phyloP scores from a whole-genome alignment of 2,888 invertebrate species.

The Eucriotettix oculatus region DNA sequence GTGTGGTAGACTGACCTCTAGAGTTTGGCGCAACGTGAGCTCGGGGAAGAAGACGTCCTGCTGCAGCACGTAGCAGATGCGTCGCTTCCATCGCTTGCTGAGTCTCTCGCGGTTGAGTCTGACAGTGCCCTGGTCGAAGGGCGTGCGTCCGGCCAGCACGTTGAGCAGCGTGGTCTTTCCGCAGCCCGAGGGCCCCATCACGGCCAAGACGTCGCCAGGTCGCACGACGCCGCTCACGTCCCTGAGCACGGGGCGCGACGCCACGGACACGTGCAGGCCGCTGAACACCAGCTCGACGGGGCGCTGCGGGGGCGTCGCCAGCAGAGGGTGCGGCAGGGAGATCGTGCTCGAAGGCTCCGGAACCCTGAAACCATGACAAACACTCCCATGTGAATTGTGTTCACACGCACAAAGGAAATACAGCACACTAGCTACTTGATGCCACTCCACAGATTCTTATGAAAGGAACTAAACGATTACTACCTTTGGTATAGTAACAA shows the following conservation, averaged over 20 bases:
- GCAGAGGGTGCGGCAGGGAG: slow-evolving; percentile 27
- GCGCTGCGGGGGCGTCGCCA: slow-evolving; percentile 34
- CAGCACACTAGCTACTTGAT: no score
- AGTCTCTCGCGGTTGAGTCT: slow-evolving; percentile 44
- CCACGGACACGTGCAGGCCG: slow-evolving; percentile 33
- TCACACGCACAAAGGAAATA: no score
- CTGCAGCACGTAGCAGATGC: slow-evolving; percentile 66
- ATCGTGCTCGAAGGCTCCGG: slow-evolving; percentile 4
- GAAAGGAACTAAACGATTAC: no score
- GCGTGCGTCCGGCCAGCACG: slow-evolving; percentile 52
- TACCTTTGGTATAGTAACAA: no score
- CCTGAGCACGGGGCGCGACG: slow-evolving; percentile 41
- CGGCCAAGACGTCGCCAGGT: slow-evolving; percentile 61
- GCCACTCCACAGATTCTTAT: no score
- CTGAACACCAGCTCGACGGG: slow-evolving; percentile 50
- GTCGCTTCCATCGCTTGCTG: slow-evolving; percentile 51
- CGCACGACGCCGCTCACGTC: slow-evolving; percentile 57
- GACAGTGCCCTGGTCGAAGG: slow-evolving; percentile 46
- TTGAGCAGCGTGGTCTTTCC: slow-evolving; percentile 68
- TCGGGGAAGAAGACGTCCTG: slow-evolving; percentile 69
- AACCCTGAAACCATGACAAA: background rate
- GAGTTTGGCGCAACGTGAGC: slow-evolving; percentile 57
- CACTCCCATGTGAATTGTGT: background rate
- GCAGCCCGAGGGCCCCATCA: slow-evolving; percentile 64
- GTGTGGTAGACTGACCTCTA: slow-evolving; percentile 34